Evolutionary conservation across 2,797 vertebrate species (phyloP), one percentile per base, ranked within the genome.

Genomic region (Danio tinwini): DNA sequence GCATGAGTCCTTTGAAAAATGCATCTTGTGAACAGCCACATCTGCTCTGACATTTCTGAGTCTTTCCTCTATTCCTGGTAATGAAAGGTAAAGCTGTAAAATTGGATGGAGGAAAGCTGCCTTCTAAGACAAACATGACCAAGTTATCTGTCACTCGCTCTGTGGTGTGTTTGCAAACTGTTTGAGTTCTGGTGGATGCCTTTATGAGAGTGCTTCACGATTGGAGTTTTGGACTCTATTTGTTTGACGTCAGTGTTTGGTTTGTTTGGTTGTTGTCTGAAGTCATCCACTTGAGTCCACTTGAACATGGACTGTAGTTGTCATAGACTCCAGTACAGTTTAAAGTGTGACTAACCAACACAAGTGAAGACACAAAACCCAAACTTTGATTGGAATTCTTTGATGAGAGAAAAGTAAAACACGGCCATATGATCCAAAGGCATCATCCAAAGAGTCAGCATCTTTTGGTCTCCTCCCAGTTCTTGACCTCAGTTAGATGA

Each of bases 1-100:
- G 42, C 53, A 76, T 74, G 50, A 70, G 80, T 29, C 67, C 44
- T 85, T 81, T 73, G 42, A 81, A 78, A 83, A 79, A 72, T 72
- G 56, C 14, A n/a, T 52, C 16, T 45, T 44, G 78, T 63, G 68
- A 81, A 69, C 68, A 64, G 74, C 8, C 5, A 45, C 72, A 80
- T 83, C 61, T 61, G 53, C 71, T 12, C 58, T 73, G 61, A 77
- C 80, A 77, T 84, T 78, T 74, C 50, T 49, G 73, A 65, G 62
- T 74, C 58, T 68, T 52, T 52, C 49, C 76, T 56, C 14, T 19
- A 11, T 47, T 81, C 47, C 70, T 55, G 49, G 10, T 72, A 21
- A 63, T 78, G 53, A 78, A 79, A 58, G 65, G 72, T 76, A 47
- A 63, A 70, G 55, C 65, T 70, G 45, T 78, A 42, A 70, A 78